phyloP scores from a whole-genome alignment of 2,113 vertebrate genomes.

The Romanogobio albipinnatus region DNA sequence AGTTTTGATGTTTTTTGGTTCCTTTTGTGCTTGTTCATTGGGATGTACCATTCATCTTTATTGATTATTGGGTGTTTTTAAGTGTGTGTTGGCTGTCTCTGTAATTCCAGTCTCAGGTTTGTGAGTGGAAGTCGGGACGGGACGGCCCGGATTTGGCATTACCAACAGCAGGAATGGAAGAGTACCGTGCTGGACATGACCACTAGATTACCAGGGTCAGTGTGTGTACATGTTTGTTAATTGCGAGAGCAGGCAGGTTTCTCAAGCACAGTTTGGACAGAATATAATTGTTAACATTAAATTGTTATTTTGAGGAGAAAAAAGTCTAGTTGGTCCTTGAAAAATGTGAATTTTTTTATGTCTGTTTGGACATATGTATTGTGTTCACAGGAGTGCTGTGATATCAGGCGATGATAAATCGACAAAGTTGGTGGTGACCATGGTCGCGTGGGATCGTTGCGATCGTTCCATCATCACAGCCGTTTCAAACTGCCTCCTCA shows the following conservation, averaged over 20 bases:
- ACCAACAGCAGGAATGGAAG: conserved; percentile 97
- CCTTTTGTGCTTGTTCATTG: background rate
- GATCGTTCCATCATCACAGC: conserved; percentile 92
- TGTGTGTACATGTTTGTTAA: background rate
- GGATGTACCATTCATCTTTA: background rate
- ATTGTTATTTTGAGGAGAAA: background rate
- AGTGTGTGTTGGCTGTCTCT: background rate
- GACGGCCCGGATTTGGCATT: conserved; percentile 93
- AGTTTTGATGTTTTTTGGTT: conserved; percentile 51
- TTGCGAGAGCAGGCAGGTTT: background rate
- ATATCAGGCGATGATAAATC: conserved; percentile 87
- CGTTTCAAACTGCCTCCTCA: conserved; percentile 94
- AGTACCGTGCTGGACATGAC: conserved; percentile 88
- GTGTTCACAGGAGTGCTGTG: conserved; percentile 74
- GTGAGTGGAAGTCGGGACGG: conserved; percentile 97
- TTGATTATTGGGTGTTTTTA: background rate
- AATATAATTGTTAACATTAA: background rate
- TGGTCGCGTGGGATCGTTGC: conserved; percentile 95
- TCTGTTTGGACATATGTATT: conserved; percentile 24
- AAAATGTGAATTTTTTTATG: conserved; percentile 1
- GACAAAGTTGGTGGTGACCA: conserved; percentile 93
- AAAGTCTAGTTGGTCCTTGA: background rate
- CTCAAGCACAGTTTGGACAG: background rate
- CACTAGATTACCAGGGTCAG: conserved; percentile 91
- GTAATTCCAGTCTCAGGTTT: conserved; percentile 84